phyloP scores from a whole-genome alignment of 2,888 invertebrate genomes.

The Zootermopsis nevadensis region DNA sequence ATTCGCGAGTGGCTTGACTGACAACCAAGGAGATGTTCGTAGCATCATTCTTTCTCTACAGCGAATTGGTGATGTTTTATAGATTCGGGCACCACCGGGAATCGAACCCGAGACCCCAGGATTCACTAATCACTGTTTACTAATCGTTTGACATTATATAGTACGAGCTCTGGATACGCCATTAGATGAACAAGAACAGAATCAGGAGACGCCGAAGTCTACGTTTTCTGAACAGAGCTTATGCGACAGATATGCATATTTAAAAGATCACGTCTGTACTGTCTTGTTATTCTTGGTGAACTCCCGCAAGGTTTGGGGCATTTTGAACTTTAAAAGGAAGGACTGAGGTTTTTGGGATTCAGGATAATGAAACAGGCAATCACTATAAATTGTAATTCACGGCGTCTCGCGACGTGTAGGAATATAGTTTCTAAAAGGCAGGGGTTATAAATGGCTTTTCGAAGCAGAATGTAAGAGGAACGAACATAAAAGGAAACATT shows the following conservation, averaged over 20 bases:
- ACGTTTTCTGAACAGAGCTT: not conserved
- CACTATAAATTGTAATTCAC: constrained; percentile 21
- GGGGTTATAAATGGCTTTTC: constrained; percentile 12
- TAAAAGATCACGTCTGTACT: not conserved
- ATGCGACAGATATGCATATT: not conserved
- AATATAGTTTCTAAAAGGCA: constrained; percentile 4
- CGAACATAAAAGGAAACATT: constrained; percentile 1
- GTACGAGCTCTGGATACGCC: too few relatives aligned
- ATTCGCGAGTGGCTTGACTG: too few relatives aligned
- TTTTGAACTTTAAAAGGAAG: not conserved
- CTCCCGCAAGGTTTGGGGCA: too few relatives aligned
- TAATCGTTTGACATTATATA: too few relatives aligned
- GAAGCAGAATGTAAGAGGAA: constrained; percentile 13
- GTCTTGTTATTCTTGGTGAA: not conserved
- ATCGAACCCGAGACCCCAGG: too few relatives aligned
- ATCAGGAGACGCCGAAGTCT: too few relatives aligned
- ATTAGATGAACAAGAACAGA: too few relatives aligned
- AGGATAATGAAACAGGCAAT: constrained; percentile 13
- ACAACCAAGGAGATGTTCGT: too few relatives aligned
- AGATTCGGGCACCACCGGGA: too few relatives aligned
- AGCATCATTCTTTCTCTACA: too few relatives aligned
- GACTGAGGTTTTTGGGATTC: not conserved
- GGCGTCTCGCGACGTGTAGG: not conserved
- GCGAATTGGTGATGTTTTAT: too few relatives aligned
- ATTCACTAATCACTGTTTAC: too few relatives aligned